Evolutionary conservation across 2,888 invertebrate genomes (phyloP), one percentile per base, ranked within the genome.

Genomic region (Hedya salicella): DNA sequence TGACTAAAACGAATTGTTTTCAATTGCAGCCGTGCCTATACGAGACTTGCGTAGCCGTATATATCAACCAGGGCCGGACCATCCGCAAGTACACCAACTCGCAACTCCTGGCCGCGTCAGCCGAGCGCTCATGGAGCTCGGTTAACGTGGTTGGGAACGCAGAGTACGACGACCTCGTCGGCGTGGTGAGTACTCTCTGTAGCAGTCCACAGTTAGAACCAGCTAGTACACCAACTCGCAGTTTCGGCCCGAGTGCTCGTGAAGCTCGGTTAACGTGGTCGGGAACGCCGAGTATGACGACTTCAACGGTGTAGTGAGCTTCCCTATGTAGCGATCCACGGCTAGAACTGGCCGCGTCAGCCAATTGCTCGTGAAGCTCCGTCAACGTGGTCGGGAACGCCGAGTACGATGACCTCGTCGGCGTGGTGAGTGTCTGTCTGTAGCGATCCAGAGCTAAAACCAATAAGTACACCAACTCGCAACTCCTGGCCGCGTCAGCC

Each of bases 21-120:
- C 4, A 14, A 3, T 52, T 36, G 0, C 81, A 94, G 94, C 93
- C 93, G 8, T 94, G 94, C 48, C 87, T 94, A 0, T 93, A 94
- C 72, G 93, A 93, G 1, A 87, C 88, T 53, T 94, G 94, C 66
- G 85, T 89, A 1, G 93, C 93, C 79, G 84, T 91, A 16, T 88
- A 92, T 76, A 78, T 87, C 0, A 76, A 79, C 0, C 80, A 82
- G 11, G 88, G 82, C 0, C 78, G 75, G 16, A 76, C 70, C 0
- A 74, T 92, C 0, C 85, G 85, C 71, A 92, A 91, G 70, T 91
- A 87, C 70, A 87, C 81, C 57, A 83, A 85, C 17, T 69, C 75
- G 6, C 78, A 82, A n/a, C 73, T 83, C 3, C 78, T 86, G 0
- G 80, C 84, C 0, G 72, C 80, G 0, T 78, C 74, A 13, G 83